Conservation (phyloP, 2,113 vertebrate genomes). For the Phoenicopterus ruber region DNA sequence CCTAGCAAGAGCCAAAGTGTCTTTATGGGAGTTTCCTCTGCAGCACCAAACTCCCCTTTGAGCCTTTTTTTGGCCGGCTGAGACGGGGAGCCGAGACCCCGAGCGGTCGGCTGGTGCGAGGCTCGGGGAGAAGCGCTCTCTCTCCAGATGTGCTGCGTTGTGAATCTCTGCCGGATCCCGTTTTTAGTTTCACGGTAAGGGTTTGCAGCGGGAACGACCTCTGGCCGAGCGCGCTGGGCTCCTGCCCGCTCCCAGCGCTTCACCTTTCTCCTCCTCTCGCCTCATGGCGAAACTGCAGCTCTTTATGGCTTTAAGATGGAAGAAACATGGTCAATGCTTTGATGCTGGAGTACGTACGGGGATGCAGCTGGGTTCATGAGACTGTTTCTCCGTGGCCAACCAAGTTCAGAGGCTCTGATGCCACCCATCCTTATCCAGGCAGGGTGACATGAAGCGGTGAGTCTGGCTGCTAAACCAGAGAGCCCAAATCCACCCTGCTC, state of each 20-base stretch:
- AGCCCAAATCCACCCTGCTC: background rate
- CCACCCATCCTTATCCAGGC: background rate
- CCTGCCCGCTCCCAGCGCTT: background rate
- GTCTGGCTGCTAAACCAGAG: background rate
- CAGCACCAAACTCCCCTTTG: background rate
- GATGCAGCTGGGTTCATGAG: background rate
- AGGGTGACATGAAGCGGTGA: background rate
- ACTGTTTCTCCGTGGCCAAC: background rate
- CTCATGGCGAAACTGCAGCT: background rate
- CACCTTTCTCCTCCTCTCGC: background rate
- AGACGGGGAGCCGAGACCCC: rapidly evolving
- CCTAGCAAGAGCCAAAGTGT: background rate
- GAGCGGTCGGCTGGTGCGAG: rapidly evolving
- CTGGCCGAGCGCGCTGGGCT: background rate
- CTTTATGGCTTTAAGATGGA: background rate
- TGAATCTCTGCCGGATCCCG: rapidly evolving
- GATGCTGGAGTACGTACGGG: no score
- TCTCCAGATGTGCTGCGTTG: background rate
- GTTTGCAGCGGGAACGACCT: background rate
- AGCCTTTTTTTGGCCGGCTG: background rate
- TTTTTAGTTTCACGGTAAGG: background rate
- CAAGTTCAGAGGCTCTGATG: background rate
- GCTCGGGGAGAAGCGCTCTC: background rate
- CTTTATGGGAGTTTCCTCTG: background rate
- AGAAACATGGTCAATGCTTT: background rate